Evolutionary conservation across 2,888 invertebrate genomes (phyloP), one percentile per base, ranked within the genome.

Genomic region (Eremobia ochroleuca): DNA sequence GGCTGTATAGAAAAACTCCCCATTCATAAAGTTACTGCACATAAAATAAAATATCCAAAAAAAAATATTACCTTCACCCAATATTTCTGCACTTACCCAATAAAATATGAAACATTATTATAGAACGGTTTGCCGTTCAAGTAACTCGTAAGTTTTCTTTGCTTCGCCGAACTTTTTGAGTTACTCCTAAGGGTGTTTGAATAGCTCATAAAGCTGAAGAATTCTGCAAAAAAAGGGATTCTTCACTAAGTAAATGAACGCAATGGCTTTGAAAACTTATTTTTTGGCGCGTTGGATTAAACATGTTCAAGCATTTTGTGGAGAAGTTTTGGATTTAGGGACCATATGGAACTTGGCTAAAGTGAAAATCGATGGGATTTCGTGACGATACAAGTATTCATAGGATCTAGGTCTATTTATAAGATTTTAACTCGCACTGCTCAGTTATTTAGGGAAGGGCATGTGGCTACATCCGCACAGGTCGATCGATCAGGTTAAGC

Each of bases 31-130:
- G 69, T 82, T 67, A 66, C 52, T 73, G 55, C 59, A 79, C 73
- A 85, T 79, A 69, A 82, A 67, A 87, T 80, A 69, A 83, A 87
- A 34, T 82, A 73, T 43, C 73, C 34, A 34, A 72, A 73, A 78
- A 77, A 66, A 73, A 18, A 59, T 55, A 79, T 73, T 73, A 61
- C 64, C 34, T 77, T 58, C 69, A 67, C 40, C 71, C 75, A 73
- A 75, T 84, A 84, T 84, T 87, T 84, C 43, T 86, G 77, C 88
- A 84, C 80, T 86, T 85, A 85, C 64, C 80, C 76, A 82, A 89
- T 88, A 89, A 89, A 86, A 82, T 84, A 89, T 78, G 80, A 74
- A 81, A 89, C 87, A 81, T 88, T 81, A 89, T 83, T 82, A 84
- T 79, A 15, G 55, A 81, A 65, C 80, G 76, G 68, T 89, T 77